Evolutionary conservation across 35 echinoderm and acorn worm species (phyloP).

Genomic region (Holothuria glaberrima): DNA sequence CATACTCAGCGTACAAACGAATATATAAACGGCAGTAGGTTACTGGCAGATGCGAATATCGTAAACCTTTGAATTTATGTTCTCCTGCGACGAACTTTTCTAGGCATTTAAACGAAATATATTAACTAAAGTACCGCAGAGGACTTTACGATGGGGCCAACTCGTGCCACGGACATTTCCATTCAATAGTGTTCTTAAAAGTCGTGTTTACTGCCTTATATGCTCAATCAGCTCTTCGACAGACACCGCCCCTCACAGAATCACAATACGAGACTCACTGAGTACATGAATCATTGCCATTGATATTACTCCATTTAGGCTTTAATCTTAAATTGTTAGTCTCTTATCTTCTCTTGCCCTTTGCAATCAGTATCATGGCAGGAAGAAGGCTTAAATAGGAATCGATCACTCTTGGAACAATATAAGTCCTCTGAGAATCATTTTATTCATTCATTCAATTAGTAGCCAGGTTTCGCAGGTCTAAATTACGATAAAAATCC

Average conservation of each 20-base stretch:
- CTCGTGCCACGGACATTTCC: background rate
- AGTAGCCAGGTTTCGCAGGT: constrained; percentile 7
- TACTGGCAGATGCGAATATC: background rate
- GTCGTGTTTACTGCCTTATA: too few species aligned
- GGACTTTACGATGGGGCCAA: constrained; percentile 37
- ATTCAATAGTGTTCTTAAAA: too few species aligned
- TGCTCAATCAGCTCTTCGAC: too few species aligned
- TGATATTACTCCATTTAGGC: constrained; percentile 2
- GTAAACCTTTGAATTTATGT: constrained; percentile 44
- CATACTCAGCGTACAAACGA: too few species aligned
- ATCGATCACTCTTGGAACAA: constrained; percentile 49
- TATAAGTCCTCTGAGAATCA: constrained; percentile 40
- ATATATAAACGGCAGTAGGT: too few species aligned
- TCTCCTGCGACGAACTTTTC: background rate
- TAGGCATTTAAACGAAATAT: constrained; percentile 32
- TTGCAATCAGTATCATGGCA: constrained; percentile 39
- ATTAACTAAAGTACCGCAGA: background rate
- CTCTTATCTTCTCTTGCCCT: background rate
- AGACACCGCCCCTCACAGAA: too few species aligned
- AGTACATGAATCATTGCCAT: too few species aligned
- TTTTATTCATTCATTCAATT: constrained; percentile 42
- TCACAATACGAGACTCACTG: too few species aligned
- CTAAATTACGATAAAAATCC: constrained; percentile 30
- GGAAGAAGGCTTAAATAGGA: constrained; percentile 27
- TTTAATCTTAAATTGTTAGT: constrained; percentile 17